Base-by-base conservation (phyloP, 2,888 invertebrate genomes). In the Sphaeridia pumilis region DNA sequence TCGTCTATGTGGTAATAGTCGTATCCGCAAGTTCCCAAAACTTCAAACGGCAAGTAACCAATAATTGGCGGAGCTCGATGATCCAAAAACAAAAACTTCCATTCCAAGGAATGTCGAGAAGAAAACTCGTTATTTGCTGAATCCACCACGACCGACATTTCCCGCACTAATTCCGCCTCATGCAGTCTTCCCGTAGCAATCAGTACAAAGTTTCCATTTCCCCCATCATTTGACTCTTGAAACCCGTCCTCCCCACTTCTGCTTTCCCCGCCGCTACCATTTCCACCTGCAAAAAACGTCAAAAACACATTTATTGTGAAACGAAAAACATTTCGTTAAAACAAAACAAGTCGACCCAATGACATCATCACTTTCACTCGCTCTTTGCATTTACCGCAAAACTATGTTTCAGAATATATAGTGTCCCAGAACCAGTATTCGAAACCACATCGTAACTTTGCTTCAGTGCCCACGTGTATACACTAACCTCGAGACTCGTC, bases 1-100 rank as follows among this genome's bases (percentile, higher is more conserved):
- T 94, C 94, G 68, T 94, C 93, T 46, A 89, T 83, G 69, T 94
- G 93, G 67, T 92, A 93, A 69, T 94, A 93, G 69, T 94, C 93
- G 69, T 93, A 94, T 1, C 92, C 92, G 0, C 93, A 93, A 1
- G 92, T 94, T 41, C 94, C 94, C 2, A 94, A 75, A 26, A 94
- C 85, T 72, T 94, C 94, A 69, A 93, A 92, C 0, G 93, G 93
- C 66, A 92, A 73, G 64, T 93, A 94, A 0, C 92, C 92, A 59
- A 92, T 89, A 47, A 92, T 87, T 0, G 87, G 84, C 1, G 89
- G 84, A 1, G 89, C 90, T 66, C 90, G 79, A 68, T 92, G 89
- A 69, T 94, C 93, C 25, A 94, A 72, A 69, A 89, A 92, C 22
- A 94, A 73, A 69, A 92, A 94, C 70, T 94, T 93, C 93, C 93